Evolutionary conservation across 1,140 invertebrate genomes (phyloP).

Genomic region (Bemisia tabaci): DNA sequence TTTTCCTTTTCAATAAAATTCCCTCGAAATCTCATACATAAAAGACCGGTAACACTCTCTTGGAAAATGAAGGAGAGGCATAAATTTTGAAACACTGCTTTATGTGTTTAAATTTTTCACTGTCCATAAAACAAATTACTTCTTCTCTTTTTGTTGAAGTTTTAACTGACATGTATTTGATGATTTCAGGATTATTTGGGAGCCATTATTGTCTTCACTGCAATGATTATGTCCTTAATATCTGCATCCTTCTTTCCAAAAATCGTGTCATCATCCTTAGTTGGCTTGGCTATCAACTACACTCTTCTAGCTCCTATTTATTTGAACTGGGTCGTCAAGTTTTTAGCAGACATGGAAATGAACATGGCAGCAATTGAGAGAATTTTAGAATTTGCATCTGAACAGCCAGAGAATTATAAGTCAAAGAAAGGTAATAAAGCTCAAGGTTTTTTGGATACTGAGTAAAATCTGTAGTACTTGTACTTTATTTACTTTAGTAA

Average conservation of each 20-base stretch:
- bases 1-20: too few species aligned
- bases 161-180: too few species aligned
- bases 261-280: conserved; percentile 43
- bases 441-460: conserved; percentile 9
- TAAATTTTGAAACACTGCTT: too few species aligned
- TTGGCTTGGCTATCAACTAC: conserved; percentile 62
- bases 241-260: conserved; percentile 37
- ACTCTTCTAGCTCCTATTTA: conserved; percentile 67
- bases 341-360: conserved; percentile 61
- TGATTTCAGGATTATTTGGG: conserved; percentile 62
- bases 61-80: too few species aligned
- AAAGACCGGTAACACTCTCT: too few species aligned
- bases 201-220: conserved; percentile 56
- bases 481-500: too few species aligned
- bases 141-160: too few species aligned
- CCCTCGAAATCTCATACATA: too few species aligned
- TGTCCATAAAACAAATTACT: too few species aligned
- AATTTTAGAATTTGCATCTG: conserved; percentile 43
- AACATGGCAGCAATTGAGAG: conserved; percentile 63
- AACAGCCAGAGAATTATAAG: conserved; percentile 41
- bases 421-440: conserved; percentile 13
- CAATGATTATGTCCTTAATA: conserved; percentile 46
- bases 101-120: too few species aligned
- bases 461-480: too few species aligned
- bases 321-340: conserved; percentile 67